A percentile compares a stretch with the other conserved stretches of the same genome.
Evolutionary conservation across 1,140 invertebrate species (phyloP).

Genomic region (Cyphomyrmex costatus): DNA sequence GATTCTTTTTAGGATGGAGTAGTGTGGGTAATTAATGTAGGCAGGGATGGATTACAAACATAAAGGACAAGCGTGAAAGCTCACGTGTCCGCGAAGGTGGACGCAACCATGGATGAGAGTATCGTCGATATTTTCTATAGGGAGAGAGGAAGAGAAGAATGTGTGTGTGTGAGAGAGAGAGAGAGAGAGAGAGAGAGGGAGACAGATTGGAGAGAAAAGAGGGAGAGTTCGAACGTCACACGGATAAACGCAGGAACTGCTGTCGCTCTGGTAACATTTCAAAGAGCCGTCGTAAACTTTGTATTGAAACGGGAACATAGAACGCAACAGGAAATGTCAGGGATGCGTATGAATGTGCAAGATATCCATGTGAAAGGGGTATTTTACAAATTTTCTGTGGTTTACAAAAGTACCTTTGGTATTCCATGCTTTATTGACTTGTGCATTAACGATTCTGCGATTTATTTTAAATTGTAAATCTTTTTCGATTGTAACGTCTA

Average conservation of each 20-base stretch:
- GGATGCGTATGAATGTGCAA: slow-evolving; percentile 3
- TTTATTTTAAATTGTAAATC: background rate
- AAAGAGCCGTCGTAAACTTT: slow-evolving; percentile 34
- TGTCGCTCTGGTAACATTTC: slow-evolving; percentile 19
- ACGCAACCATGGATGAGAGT: slow-evolving; percentile 27
- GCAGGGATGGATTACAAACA: slow-evolving; percentile 47
- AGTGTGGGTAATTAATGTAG: slow-evolving; percentile 49
- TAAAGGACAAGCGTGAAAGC: slow-evolving; percentile 29
- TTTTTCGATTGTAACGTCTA: background rate
- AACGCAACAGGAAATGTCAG: slow-evolving; percentile 40
- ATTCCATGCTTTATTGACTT: background rate
- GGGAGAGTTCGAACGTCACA: slow-evolving; percentile 5
- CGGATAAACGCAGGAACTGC: slow-evolving; percentile 39
- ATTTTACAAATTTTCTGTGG: background rate
- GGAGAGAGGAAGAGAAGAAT: background rate
- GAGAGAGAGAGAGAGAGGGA: background rate
- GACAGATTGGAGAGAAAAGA: background rate
- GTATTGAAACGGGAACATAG: slow-evolving; percentile 10
- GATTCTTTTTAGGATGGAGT: slow-evolving; percentile 37
- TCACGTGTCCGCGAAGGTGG: slow-evolving; percentile 17
- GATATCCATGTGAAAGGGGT: background rate
- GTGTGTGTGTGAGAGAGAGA: background rate
- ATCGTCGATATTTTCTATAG: slow-evolving; percentile 31
- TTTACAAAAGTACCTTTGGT: background rate
- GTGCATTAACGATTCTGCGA: background rate